Evolutionary conservation across 2,113 vertebrate species (phyloP), one percentile per base, ranked within the genome.

Genomic region (Anolis sagrei): DNA sequence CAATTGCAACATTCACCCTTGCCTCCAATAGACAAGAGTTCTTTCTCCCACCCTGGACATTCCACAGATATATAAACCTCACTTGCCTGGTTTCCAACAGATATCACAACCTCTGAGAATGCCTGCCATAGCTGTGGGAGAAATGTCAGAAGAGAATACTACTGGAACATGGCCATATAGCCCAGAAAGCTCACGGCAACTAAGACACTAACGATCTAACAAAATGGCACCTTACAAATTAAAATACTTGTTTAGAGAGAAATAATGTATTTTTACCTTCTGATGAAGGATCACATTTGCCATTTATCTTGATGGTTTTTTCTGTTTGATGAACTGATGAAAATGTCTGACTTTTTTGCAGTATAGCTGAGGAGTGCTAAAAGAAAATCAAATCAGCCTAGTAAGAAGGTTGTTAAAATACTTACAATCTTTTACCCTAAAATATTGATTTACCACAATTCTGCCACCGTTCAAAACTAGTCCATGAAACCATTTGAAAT

Each of bases 221-320:
- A 69, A 82, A 73, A 36, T 82, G 14, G 32, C n/a, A 82, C n/a
- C n/a, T 36, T 44, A 44, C 2, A 5, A 44, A 44, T 44, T 44
- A 44, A 44, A 44, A 44, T 44, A 44, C 39, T 44, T 44, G 39
- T 44, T 44, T 44, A 44, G 39, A 44, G 39, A 44, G 39, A 44
- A 44, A 44, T 44, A 44, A 44, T 44, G 48, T 4, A 34, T 81
- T 69, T 87, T 87, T 96, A 97, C 97, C 97, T 97, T 96, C 87
- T 81, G 81, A 70, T 39, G 86, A 90, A 49, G 95, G 94, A 23
- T 86, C 89, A 54, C 86, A 93, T 93, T 70, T 94, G 32, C 93
- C 54, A 73, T 48, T 86, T 11, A 88, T 94, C 62, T 80, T 95
- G 86, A 86, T 91, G 87, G 32, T 90, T 69, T 95, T 95, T 89